Evolutionary conservation across 1,140 invertebrate species (phyloP).

Genomic region (Zaprionus africanus): DNA sequence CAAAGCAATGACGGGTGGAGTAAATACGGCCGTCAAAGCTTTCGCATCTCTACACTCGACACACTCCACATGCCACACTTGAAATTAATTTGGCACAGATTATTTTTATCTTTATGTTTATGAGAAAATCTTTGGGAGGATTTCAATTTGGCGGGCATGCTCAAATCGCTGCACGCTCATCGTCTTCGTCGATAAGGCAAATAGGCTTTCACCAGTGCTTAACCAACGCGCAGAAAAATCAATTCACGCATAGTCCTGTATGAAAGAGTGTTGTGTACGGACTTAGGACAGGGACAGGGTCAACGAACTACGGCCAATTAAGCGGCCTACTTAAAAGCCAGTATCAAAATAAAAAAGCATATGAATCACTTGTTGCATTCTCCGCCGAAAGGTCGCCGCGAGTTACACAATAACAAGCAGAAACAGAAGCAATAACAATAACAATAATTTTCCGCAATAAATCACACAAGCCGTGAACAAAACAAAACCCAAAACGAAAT

Average conservation of each 20-base stretch:
- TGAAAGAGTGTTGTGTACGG: background rate
- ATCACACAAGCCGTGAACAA: constrained; percentile 71
- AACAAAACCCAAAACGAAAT: constrained; percentile 62
- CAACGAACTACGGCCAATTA: constrained; percentile 48
- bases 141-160: constrained; percentile 66
- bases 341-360: constrained; percentile 55
- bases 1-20: constrained; percentile 38
- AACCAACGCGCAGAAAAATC: constrained; percentile 13
- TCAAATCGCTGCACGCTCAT: constrained; percentile 74
- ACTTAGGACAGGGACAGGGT: constrained; percentile 10
- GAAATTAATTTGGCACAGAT: constrained; percentile 74
- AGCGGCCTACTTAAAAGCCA: constrained; percentile 43
- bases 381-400: constrained; percentile 26
- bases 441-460: constrained; percentile 77
- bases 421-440: constrained; percentile 53
- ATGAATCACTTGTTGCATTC: constrained; percentile 76
- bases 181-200: constrained; percentile 69
- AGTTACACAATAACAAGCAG: constrained; percentile 8
- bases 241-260: background rate
- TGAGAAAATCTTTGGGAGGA: constrained; percentile 62
- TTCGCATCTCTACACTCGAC: constrained; percentile 42
- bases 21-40: constrained; percentile 56
- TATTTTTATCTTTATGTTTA: constrained; percentile 78
- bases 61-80: constrained; percentile 26
- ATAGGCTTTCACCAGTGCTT: constrained; percentile 37